These are phyloP conservation scores for Thecocarcelia acutangulata DNA, from an alignment of 2,888 invertebrate genomes.

Conservation along the genomic window DNA sequence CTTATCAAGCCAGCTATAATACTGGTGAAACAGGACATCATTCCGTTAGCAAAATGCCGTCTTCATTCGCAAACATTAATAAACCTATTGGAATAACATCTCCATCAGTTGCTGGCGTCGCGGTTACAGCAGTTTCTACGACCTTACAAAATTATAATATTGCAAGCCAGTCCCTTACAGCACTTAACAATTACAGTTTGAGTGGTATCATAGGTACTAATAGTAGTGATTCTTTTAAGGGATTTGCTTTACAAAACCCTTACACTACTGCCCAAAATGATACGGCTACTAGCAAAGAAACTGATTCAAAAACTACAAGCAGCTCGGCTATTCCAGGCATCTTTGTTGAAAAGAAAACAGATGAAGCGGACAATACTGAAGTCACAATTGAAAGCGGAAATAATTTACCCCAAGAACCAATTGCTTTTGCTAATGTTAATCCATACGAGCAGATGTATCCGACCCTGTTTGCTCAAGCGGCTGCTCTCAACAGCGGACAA, in stretches of 20 bases:
- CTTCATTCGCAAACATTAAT: slow-evolving; percentile 13
- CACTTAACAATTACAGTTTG: slow-evolving; percentile 74
- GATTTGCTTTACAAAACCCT: slow-evolving; percentile 74
- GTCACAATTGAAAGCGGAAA: not conserved
- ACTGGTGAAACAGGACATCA: slow-evolving; percentile 4
- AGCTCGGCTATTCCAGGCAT: slow-evolving; percentile 69
- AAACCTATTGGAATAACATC: slow-evolving; percentile 3
- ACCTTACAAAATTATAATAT: slow-evolving; percentile 73
- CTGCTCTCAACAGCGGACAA: slow-evolving; percentile 54
- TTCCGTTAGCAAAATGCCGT: not conserved
- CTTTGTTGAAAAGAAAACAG: slow-evolving; percentile 68
- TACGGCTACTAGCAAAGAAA: slow-evolving; percentile 32
- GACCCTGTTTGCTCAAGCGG: slow-evolving; percentile 75
- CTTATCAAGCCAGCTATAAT: slow-evolving; percentile 61
- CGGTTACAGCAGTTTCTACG: slow-evolving; percentile 61
- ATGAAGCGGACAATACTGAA: not conserved
- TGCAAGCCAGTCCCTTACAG: slow-evolving; percentile 61
- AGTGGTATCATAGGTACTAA: slow-evolving; percentile 58
- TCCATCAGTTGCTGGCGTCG: slow-evolving; percentile 12
- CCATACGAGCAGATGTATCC: slow-evolving; percentile 79
- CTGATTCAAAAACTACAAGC: slow-evolving; percentile 35
- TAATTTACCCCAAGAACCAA: slow-evolving; percentile 71
- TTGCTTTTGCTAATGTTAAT: slow-evolving; percentile 78
- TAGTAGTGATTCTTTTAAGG: slow-evolving; percentile 62
- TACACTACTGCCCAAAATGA: slow-evolving; percentile 71